Evolutionary conservation across 2,888 invertebrate species (phyloP), one percentile per base, ranked within the genome.

Genomic region (Papilio elwesi): DNA sequence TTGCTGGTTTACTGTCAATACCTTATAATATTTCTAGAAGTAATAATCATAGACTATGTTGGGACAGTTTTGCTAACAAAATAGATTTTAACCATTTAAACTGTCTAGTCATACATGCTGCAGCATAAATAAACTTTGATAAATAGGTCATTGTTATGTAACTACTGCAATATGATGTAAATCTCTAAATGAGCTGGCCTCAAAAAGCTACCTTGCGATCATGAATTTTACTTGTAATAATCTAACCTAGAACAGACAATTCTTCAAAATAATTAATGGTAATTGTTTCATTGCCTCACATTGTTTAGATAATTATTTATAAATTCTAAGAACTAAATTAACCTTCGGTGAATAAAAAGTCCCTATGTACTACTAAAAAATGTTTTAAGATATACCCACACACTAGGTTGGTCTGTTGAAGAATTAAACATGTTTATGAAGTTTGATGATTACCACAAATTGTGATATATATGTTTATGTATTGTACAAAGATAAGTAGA

Each of bases 231-330:
- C 7, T 43, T 5, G 43, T 43, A 62, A 6, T 62, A 9, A 43
- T 55, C 13, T 68, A 48, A 57, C 68, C 68, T 68, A 68, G 68
- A 68, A 48, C 10, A 68, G 43, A 26, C 53, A 55, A 57, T 55
- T 47, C 9, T 55, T 68, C 0, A 43, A 51, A 64, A 53, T 70
- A 0, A 53, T 64, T 64, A 57, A 62, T 43, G 59, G 13, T 38
- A 38, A 36, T 10, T 59, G n/a, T 71, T 62, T 62, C 13, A 62
- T 15, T 62, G 15, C 62, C 52, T 67, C 52, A 47, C 11, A 38
- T 52, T 57, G 26, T 55, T 6, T 6, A 52, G 43, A 66, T 59
- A 71, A 66, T 66, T 38, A 66, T 51, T 38, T 12, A 43, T 7
- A 16, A 59, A 71, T 71, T 48, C 49, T 55, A 55, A 15, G 15